Conservation (phyloP, 2,888 invertebrate species). For the Rhimphoctona megacephalus region DNA sequence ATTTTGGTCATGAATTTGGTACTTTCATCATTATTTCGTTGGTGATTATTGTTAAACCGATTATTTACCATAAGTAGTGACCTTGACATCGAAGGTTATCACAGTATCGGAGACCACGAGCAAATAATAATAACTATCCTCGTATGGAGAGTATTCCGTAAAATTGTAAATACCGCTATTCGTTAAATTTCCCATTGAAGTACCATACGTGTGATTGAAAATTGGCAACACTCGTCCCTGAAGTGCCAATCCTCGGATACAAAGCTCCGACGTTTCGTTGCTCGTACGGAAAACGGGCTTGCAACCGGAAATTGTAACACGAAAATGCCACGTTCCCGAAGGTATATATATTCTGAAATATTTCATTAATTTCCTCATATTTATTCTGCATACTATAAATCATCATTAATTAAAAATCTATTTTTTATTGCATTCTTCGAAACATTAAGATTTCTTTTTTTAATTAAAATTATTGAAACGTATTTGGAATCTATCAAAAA, state of each 20-base stretch:
- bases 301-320: conserved; percentile 83
- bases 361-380: background rate
- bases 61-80: conserved; percentile 80
- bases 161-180: conserved; percentile 81
- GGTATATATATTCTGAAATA: conserved; percentile 84
- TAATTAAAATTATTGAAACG: background rate
- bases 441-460: background rate
- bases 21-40: background rate
- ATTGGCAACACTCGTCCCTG: conserved; percentile 83
- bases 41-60: background rate
- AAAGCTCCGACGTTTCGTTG: conserved; percentile 75
- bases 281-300: conserved; percentile 78
- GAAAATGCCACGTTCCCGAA: conserved; percentile 84
- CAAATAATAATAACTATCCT: conserved; percentile 85
- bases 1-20: background rate
- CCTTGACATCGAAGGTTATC: conserved; percentile 83
- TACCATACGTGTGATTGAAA: conserved; percentile 77
- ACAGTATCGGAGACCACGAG: conserved; percentile 84
- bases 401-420: background rate
- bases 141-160: conserved; percentile 83
- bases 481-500: background rate
- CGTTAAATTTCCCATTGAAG: conserved; percentile 77
- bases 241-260: conserved; percentile 83
- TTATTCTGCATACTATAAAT: background rate
- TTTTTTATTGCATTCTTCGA: background rate